Conservation (phyloP, 1,140 invertebrate species). For the Trigoniulus corallinus region DNA sequence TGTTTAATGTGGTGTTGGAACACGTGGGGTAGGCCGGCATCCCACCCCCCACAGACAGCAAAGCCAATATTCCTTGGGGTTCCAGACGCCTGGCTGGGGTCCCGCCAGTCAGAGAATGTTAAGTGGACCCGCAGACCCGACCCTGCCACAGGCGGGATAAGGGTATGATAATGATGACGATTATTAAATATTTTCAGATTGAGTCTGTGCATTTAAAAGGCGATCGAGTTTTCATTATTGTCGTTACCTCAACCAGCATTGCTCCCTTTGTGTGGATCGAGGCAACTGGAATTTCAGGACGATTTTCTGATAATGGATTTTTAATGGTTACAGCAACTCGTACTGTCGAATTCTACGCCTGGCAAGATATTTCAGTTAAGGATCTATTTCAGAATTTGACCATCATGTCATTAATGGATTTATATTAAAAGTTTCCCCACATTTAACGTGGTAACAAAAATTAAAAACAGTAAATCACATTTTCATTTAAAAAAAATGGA, state of each 20-base stretch:
- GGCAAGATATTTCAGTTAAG: not conserved
- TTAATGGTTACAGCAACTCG: conserved; percentile 18
- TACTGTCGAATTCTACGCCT: conserved; percentile 21
- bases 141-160: no score
- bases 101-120: no score
- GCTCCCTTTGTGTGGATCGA: conserved; percentile 50
- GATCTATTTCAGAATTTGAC: not conserved
- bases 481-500: no score
- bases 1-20: no score
- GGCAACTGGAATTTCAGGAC: conserved; percentile 25
- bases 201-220: not conserved
- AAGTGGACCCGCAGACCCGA: no score
- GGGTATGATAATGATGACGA: not conserved
- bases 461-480: not conserved
- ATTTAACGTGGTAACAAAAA: not conserved
- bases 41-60: no score
- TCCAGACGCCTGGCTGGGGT: no score
- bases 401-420: not conserved
- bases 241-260: conserved; percentile 20
- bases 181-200: not conserved
- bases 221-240: not conserved
- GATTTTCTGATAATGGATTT: conserved; percentile 49
- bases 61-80: no score
- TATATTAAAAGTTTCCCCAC: not conserved
- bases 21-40: no score